Evolutionary conservation across 2,888 invertebrate genomes (phyloP), one percentile per base, ranked within the genome.

Genomic region (Strigamia transsilvanica): DNA sequence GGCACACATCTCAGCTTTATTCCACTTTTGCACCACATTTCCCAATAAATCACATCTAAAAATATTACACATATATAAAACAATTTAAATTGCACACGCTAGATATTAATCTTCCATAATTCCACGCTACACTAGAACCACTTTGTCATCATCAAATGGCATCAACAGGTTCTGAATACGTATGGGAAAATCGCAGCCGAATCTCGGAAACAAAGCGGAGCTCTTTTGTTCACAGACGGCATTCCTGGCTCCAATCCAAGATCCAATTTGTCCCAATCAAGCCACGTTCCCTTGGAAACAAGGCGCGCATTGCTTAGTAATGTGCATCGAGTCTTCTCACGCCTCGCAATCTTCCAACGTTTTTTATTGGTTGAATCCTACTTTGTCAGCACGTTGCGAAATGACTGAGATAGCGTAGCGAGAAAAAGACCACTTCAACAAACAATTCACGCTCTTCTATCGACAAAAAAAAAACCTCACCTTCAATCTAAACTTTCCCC

Each of bases 221-320:
- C 46, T 46, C 46, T 46, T 46, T 46, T 46, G 46, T 46, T 46
- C 46, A n/a, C 46, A 46, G 46, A 46, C 13, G 46, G 46, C 46
- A 46, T 46, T 46, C 46, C 46, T 46, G 46, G 46, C 46, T 46
- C 12, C 13, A 46, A 46, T 46, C 46, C 46, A 46, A 46, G 46
- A 46, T 46, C 46, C 46, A 46, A 46, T 46, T 46, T 46, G 46
- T 46, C 46, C 46, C 46, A 46, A 46, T 46, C 46, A 46, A 46
- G 46, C 46, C 46, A 46, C 46, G 46, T 46, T 46, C 46, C 46
- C 46, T 46, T 46, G 46, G 46, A 46, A 46, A 46, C 46, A n/a
- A 46, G 46, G 46, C 46, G 46, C 12, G 46, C 46, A n/a, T 46
- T 46, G 46, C 46, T 46, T 46, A 46, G 46, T 46, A 46, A 46